Base-by-base conservation (phyloP, 1,140 invertebrate genomes). In the Manduca sexta region DNA sequence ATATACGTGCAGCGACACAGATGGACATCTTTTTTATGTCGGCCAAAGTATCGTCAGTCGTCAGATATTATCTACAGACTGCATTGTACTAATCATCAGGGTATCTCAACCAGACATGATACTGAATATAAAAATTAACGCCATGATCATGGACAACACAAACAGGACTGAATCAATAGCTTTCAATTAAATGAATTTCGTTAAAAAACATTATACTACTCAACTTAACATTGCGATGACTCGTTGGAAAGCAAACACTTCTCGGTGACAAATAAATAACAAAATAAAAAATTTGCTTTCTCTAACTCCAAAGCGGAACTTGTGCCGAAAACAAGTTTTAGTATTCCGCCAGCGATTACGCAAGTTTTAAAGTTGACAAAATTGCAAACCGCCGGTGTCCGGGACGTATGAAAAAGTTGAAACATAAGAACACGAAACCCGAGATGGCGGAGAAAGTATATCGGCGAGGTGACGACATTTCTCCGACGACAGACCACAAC, bases 301-400 rank as follows among this genome's bases (percentile, higher is more conserved):
- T 68, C 72, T 70, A 8, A 26, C 21, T 26, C 21, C 8, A n/a
- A 59, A 64, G 49, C 54, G 54, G 52, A 74, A 62, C 60, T 74
- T 17, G 53, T 26, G 8, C 54, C 52, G 56, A 57, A 61, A 75
- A 77, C 76, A 64, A 69, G 74, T 74, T 76, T 69, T 56, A 59
- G 52, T 60, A 50, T 68, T 68, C 55, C 57, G 60, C 64, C 43
- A 49, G 43, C 30, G 63, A 66, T 84, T 84, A 70, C 69, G 63
- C 68, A 84, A 82, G 54, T 58, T 48, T 46, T 51, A 53, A 49
- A 56, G 73, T 70, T 70, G 69, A 74, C 66, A 70, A 74, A 75
- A 71, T 72, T 70, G 64, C 64, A 66, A 49, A 57, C 56, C 45
- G 34, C n/a, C 1, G n/a, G 40, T 53, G 49, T 44, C 52, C 59